Evolutionary conservation across 2,888 invertebrate genomes (phyloP), one percentile per base, ranked within the genome.

Genomic region (Serrognathus titanus): DNA sequence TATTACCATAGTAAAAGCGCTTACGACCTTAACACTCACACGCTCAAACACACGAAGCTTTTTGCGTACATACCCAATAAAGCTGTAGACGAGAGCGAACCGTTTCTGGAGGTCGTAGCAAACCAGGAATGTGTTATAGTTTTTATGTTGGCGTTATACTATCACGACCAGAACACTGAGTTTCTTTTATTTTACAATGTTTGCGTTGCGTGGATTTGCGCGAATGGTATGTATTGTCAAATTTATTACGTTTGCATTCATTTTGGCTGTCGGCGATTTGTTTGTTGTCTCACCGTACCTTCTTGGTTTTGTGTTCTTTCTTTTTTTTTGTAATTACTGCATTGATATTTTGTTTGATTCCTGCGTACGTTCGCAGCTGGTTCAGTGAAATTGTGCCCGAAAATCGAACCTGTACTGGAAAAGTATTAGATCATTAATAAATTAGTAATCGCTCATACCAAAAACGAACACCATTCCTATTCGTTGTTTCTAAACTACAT

Each of bases 151-250:
- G 59, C 60, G 70, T 67, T 31, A 31, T 31, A 31, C 24, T 6
- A 75, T 20, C 75, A 76, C 75, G 67, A 73, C 67, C 24, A 67
- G 70, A 72, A 75, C 76, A 77, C 76, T 75, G 72, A 76, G 75
- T 77, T 76, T 72, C 65, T 75, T 76, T 76, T 74, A 69, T 76
- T 76, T 77, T 76, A 75, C 75, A 77, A 73, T 75, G 73, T 74
- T 77, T 77, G 75, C 77, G 72, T 76, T 76, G 75, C 75, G 74
- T 75, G 76, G 73, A 75, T 16, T 57, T 67, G 75, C 74, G 76
- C 75, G 75, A 76, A 76, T 76, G 77, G 77, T 77, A 77, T 76
- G 77, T 77, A 77, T 77, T 74, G 69, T 70, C 60, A 57, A 57
- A 57, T 63, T 63, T 55, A 49, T 47, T 63, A 57, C 53, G 53